Evolutionary conservation across 35 echinoderm and acorn worm genomes (phyloP), one percentile per base, ranked within the genome.

Genomic region (Ophiothrix spiculata): DNA sequence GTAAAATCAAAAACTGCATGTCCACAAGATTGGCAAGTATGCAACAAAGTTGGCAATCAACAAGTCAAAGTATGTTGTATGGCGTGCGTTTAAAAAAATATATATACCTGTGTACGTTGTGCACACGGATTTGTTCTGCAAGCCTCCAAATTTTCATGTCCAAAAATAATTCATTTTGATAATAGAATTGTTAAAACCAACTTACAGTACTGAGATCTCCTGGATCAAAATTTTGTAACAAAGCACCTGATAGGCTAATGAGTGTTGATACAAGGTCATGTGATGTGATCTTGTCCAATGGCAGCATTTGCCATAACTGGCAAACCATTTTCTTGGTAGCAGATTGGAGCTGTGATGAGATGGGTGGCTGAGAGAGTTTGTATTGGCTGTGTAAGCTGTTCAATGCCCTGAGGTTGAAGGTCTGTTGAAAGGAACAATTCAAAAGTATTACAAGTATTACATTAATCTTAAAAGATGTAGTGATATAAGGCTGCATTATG

Each of bases 211-310:
- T 45, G 21, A 49, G 49, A 38, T 80, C 78, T 16, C 19, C 36
- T 14, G 78, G 38, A 28, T 25, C 21, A 1, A 80, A 38, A 19
- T 31, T 38, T 32, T 39, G 32, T 82, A 54, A 31, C 28, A 82
- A 29, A 21, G 4, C 33, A 39, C 80, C 80, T 32, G 80, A 46
- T 45, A 82, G 15, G 80, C 49, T 33, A 49, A 82, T 82, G 12
- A 82, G 40, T 46, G 42, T 54, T 16, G 23, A 32, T 12, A 54
- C 33, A n/a, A 42, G 40, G 34, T 82, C 80, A 82, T 45, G 40
- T 56, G 80, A 82, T 32, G 40, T 82, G 40, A 82, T 82, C 49
- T 45, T 82, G 80, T 56, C 80, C 80, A 82, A 82, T 82, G 80
- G 80, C 39, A 82, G 80, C 21, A 28, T 40, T 49, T 82, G 39